These are phyloP conservation scores for Hippocampus abdominalis DNA, from an alignment of 2,113 vertebrate genomes.

Conservation along the genomic window DNA sequence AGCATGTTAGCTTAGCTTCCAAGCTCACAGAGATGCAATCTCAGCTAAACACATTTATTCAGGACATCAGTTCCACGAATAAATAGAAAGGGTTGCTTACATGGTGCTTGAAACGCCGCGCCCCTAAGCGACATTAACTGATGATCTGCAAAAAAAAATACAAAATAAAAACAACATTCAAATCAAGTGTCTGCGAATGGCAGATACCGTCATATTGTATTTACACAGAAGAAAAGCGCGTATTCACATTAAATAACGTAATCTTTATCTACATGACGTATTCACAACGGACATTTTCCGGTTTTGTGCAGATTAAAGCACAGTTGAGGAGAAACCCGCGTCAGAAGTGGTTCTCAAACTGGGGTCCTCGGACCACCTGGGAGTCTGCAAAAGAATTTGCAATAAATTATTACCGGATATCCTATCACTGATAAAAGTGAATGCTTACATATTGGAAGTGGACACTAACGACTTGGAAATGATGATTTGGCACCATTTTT, in stretches of 20 bases:
- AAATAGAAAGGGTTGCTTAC: conserved; percentile 58
- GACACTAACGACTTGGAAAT: too few relatives aligned
- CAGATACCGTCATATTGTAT: conserved; percentile 70
- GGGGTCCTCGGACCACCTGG: neutral
- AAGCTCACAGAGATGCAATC: neutral
- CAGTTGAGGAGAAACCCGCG: neutral
- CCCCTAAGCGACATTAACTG: neutral
- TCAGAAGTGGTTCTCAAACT: neutral
- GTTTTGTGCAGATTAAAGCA: neutral
- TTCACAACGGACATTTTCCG: neutral
- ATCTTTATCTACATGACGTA: conserved; percentile 56
- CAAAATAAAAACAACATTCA: conserved; percentile 13
- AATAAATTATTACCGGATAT: neutral
- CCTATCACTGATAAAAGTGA: neutral
- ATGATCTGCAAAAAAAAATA: neutral
- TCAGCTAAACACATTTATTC: conserved; percentile 75
- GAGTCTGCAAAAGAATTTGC: neutral
- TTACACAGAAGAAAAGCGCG: conserved; percentile 47
- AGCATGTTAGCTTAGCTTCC: neutral
- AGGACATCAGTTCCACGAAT: conserved; percentile 73
- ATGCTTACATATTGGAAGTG: too few relatives aligned
- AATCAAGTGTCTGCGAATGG: conserved; percentile 72
- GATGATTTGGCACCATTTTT: neutral
- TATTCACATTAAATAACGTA: conserved; percentile 77
- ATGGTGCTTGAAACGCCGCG: neutral